Conservation (phyloP, 2,888 invertebrate species). For the Phlogophora meticulosa region DNA sequence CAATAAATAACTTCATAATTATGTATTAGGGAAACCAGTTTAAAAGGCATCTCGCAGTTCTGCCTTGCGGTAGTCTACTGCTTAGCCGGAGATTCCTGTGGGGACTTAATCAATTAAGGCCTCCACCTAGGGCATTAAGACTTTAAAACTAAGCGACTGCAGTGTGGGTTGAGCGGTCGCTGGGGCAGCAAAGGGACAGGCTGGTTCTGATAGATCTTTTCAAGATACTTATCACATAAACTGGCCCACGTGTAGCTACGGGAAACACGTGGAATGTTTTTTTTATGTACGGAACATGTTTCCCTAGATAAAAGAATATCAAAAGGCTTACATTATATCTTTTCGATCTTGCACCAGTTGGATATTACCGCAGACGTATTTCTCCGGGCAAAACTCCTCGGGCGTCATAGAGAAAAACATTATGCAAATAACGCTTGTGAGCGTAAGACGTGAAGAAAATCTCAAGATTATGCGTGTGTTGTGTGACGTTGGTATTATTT, state of each 20-base stretch:
- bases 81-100: too few relatives aligned
- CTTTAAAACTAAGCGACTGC: too few relatives aligned
- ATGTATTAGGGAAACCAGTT: too few relatives aligned
- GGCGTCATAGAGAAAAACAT: slow-evolving; percentile 10
- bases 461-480: slow-evolving; percentile 12
- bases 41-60: too few relatives aligned
- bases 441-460: slow-evolving; percentile 29
- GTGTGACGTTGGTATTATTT: slow-evolving; percentile 36
- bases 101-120: too few relatives aligned
- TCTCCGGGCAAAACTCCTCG: slow-evolving; percentile 3
- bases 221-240: too few relatives aligned
- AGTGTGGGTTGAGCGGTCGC: too few relatives aligned
- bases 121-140: too few relatives aligned
- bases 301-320: background rate
- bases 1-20: background rate
- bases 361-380: slow-evolving; percentile 16
- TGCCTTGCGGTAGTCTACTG: too few relatives aligned
- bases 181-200: too few relatives aligned
- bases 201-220: too few relatives aligned
- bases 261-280: background rate
- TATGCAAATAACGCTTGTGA: slow-evolving; percentile 30
- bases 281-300: background rate
- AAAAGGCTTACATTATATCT: background rate
- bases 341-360: background rate
- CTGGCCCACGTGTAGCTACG: too few relatives aligned